Conservation (phyloP, 2,888 invertebrate genomes). For the Pardosa pseudoannulata region DNA sequence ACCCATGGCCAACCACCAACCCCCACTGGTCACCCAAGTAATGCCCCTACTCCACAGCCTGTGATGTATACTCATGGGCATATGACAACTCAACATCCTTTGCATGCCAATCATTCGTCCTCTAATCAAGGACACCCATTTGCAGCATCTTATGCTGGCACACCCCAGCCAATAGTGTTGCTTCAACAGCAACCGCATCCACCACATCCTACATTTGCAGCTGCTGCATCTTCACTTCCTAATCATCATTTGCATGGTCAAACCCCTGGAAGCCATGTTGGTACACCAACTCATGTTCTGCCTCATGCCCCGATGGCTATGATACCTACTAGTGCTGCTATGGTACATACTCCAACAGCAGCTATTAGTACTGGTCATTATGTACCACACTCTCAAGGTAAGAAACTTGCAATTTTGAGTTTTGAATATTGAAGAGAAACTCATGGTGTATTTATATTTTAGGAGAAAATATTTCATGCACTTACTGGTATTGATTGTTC, state of each 20-base stretch:
- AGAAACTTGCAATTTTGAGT: not conserved
- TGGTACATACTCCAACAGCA: constrained; percentile 67
- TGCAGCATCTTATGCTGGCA: constrained; percentile 40
- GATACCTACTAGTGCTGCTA: constrained; percentile 70
- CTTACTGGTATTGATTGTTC: no score
- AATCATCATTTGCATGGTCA: constrained; percentile 68
- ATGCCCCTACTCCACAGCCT: constrained; percentile 68
- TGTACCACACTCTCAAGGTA: constrained; percentile 71
- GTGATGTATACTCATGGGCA: constrained; percentile 65
- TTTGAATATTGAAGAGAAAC: not conserved
- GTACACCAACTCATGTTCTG: constrained; percentile 65
- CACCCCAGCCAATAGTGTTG: constrained; percentile 62
- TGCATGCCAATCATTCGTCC: constrained; percentile 49
- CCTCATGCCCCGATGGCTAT: constrained; percentile 57
- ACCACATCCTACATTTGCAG: constrained; percentile 45
- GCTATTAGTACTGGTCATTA: constrained; percentile 48
- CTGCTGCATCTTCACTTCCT: constrained; percentile 53
- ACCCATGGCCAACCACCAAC: constrained; percentile 66
- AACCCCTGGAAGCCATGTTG: constrained; percentile 64
- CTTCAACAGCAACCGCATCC: constrained; percentile 61
- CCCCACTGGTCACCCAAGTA: constrained; percentile 66
- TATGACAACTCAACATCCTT: constrained; percentile 56
- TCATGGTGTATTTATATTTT: no score
- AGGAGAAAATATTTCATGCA: no score
- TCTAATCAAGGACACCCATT: constrained; percentile 57